Base-by-base conservation (phyloP, 2,797 vertebrate genomes). In the Atherinosoma microstoma region DNA sequence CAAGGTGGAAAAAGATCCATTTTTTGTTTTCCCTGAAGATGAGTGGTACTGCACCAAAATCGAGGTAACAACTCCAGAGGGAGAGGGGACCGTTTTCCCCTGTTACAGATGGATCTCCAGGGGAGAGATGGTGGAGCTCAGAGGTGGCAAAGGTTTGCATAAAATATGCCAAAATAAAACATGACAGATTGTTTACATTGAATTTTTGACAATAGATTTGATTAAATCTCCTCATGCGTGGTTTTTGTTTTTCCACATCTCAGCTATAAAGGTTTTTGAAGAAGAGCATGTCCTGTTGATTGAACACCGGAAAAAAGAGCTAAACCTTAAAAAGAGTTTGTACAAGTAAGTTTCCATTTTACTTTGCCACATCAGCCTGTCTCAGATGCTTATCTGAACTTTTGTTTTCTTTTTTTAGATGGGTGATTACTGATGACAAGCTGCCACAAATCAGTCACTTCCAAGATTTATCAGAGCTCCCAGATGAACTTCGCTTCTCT, bases 1-100 rank as follows among this genome's bases (percentile, higher is more conserved):
- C 64, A 91, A 83, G 13, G 36, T 92, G 47, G 90, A 93, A 69
- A 93, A 93, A 68, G 80, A 91, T 20, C 58, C 87, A 1, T 34
- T 40, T 20, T 47, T 60, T 0, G 0, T 58, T 38, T 38, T 88
- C 32, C 24, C 54, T 3, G 90, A 93, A 22, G 66, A 93, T 7
- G 84, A 91, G 72, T 94, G 92, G 90, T 93, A 84, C 85, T 91
- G 91, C 69, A 84, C 88, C 58, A 87, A 84, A 78, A 68, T 93
- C 7, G 78, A 67, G 32, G 87, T 91, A 79, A 93, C 72, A 3
- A 88, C 91, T 3, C 92, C 89, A 1, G 87, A 93, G 6, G 80
- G 77, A 22, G 84, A 90, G 0, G 65, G n/a, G 2, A 18, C 89
- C 12, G 69, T 87, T 64, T 94, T 94, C 65, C 93, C 91, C 58